Percentiles rank a stretch among this genome's conserved stretches.
Conservation (phyloP, 2,888 invertebrate species). For the Torymus tubicola region DNA sequence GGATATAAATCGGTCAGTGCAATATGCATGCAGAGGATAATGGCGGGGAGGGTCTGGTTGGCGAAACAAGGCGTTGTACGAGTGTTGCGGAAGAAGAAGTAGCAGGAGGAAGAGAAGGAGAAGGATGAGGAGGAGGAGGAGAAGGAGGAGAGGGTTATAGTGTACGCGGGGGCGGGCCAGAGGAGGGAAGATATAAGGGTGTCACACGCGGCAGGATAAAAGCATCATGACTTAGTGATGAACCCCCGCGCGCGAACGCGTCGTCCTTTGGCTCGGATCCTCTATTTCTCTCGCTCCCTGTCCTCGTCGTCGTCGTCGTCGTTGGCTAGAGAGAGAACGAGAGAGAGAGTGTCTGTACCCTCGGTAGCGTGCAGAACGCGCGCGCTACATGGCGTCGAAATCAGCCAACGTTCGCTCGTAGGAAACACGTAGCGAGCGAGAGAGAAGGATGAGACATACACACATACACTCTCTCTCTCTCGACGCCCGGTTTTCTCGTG, state of each 20-base stretch:
- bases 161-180: slow-evolving; percentile 14
- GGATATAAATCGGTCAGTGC: slow-evolving; percentile 53
- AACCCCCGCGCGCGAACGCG: slow-evolving; percentile 61
- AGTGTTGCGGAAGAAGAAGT: slow-evolving; percentile 19
- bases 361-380: not conserved
- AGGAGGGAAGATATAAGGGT: slow-evolving; percentile 64
- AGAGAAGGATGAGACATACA: not conserved
- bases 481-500: slow-evolving; percentile 8
- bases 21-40: slow-evolving; percentile 53
- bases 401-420: slow-evolving; percentile 30
- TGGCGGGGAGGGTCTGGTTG: slow-evolving; percentile 6
- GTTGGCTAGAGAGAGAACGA: not conserved
- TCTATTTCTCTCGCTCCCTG: not conserved
- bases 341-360: not conserved
- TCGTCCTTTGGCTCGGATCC: slow-evolving; percentile 48
- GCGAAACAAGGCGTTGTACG: slow-evolving; percentile 30
- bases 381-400: slow-evolving; percentile 29
- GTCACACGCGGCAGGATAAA: slow-evolving; percentile 69
- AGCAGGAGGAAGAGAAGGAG: too few species aligned
- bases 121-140: not conserved
- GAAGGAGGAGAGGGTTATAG: not conserved
- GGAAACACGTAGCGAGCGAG: slow-evolving; percentile 26
- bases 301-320: not conserved
- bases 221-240: slow-evolving; percentile 75
- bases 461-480: not conserved